Base-by-base conservation (phyloP, 92 coral and sea anemone genomes). In the Nematostella vectensis region DNA sequence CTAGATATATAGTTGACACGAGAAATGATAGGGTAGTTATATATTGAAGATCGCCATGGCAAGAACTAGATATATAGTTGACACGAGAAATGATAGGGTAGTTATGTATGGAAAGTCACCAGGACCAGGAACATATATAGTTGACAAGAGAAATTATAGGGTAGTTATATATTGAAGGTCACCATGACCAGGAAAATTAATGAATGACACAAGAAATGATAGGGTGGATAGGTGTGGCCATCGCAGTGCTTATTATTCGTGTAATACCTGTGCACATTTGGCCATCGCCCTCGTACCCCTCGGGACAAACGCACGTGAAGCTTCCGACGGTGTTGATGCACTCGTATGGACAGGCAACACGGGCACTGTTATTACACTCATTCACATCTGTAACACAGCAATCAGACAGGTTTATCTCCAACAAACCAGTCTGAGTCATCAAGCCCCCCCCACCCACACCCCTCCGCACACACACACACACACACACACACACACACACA, bases 281-380 rank as follows among this genome's bases (percentile, higher is more conserved):
- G 0, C 61, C 70, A 37, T 64, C 51, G 15, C 61, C 70, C 17
- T 33, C 44, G 51, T 53, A 47, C 27, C 29, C 61, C 18, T 31
- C 24, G 2, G 51, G 60, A 39, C 70, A 64, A 23, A 50, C 36
- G 29, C 70, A 64, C 38, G 50, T 39, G 19, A 29, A 64, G 18
- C 70, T 54, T 15, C 70, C 70, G 53, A 64, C 43, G 11, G 70
- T 64, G 38, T 64, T 64, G 11, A 64, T 36, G 27, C 70, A 64
- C 24, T 52, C 60, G 42, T 64, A 50, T 9, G 50, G 19, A 53
- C 70, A 64, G 6, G 25, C 29, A 15, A 15, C 40, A 19, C 42
- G 12, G 1, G n/a, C 53, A 9, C 42, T 44, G 4, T 22, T 40
- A 17, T 18, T 23, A 27, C 70, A 64, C 26, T 64, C 70, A 29